Base-by-base conservation (phyloP, 2,113 vertebrate genomes). In the Cettia cetti region DNA sequence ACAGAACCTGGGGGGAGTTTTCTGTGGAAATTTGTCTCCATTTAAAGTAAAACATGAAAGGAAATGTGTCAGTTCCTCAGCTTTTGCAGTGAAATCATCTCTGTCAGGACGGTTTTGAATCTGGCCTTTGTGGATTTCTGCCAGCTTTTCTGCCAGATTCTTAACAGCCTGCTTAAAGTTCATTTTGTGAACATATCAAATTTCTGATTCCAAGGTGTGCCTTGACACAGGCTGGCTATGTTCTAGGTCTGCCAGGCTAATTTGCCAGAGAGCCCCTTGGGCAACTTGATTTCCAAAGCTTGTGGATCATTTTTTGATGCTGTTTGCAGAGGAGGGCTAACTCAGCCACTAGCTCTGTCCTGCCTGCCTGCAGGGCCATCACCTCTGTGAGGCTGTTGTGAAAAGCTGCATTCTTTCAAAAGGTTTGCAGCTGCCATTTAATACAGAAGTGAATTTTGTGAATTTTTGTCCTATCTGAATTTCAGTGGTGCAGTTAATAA, bases 61-160 rank as follows among this genome's bases (percentile, higher is more conserved):
- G 92, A 97, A 95, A 83, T 90, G 42, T 94, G 90, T 96, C 95
- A 93, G 82, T 95, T 95, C 94, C 95, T 95, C 54, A 74, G 68
- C 82, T 65, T 42, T 92, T 81, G 17, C 28, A 66, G 50, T 61
- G 76, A 93, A 92, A 95, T 92, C 76, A 52, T 89, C 50, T 88
- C 59, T 86, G 60, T 60, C 60, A 68, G 72, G 52, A 92, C 86
- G 40, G 70, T 93, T 94, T 88, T 77, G 53, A 72, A 54, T 85
- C 71, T 82, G 75, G 45, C 45, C 50, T 45, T 68, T 31, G 4
- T 88, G 79, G 82, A 75, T 79, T 91, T 68, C 88, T 72, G 78
- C 71, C 91, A 91, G 23, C 24, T 86, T 68, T 84, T 71, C 82
- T 94, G 88, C 70, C 74, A 90, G 24, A 37, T 92, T 61, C n/a